Base-by-base conservation (phyloP, 2,888 invertebrate species). In the Teleogryllus oceanicus region DNA sequence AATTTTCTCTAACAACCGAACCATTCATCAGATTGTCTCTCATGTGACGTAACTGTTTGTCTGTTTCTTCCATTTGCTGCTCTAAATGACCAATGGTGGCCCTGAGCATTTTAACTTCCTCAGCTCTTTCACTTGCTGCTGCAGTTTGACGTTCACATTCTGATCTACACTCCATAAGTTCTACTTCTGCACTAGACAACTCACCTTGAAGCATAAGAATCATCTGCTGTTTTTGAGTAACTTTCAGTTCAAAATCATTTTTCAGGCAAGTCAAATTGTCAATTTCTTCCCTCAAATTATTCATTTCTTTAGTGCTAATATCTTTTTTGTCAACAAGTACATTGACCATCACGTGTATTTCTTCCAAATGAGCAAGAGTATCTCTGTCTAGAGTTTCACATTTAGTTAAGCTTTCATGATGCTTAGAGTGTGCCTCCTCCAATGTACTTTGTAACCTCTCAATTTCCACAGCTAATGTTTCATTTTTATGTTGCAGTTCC, bases 181-280 rank as follows among this genome's bases (percentile, higher is more conserved):
- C 81, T 5, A 82, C 62, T 18, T 78, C 80, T 49, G 76, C 78
- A 49, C 77, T 75, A 11, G 81, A 82, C 49, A 82, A 74, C 20
- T 81, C 81, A 76, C 80, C 51, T 62, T 82, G 82, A 20, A 82
- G 62, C 75, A 79, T 37, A n/a, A 82, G 50, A 13, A 82, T 80
- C 80, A 82, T 78, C 37, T 78, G 75, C 62, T 82, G 82, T 24
- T 80, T 80, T 50, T 79, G 79, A 37, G 20, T 50, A 5, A 82
- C 11, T 75, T 80, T 82, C 18, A 51, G 20, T 16, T 82, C 80
- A 18, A 82, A 21, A 49, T 82, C 80, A 62, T 37, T 37, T 20
- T 75, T 80, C 13, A 62, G 16, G 13, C 16, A 18, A 16, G 62
- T 16, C 12, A 62, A 49, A 74, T 76, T 62, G 21, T 24, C 62